Conservation (phyloP, 2,888 invertebrate genomes). For the Tyria jacobaeae region DNA sequence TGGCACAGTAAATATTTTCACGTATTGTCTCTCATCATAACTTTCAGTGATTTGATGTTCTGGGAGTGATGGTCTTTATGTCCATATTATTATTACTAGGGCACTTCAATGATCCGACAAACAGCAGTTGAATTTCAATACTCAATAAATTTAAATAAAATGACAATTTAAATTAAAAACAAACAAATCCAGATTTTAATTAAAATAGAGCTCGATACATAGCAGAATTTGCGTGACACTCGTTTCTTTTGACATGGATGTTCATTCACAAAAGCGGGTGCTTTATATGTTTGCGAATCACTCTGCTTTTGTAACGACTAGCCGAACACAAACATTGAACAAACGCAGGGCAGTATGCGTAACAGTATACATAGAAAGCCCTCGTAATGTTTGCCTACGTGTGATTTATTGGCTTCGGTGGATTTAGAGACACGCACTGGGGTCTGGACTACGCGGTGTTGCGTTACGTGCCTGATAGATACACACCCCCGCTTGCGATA, state of each 20-base stretch:
- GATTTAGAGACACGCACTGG: constrained; percentile 82
- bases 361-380: constrained; percentile 80
- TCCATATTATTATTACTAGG: no score
- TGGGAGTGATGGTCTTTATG: no score
- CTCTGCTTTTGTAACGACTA: constrained; percentile 75
- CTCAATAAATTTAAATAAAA: not conserved
- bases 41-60: no score
- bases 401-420: constrained; percentile 86
- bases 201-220: constrained; percentile 25
- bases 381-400: constrained; percentile 84
- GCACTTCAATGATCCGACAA: no score
- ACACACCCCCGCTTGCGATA: constrained; percentile 58
- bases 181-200: constrained; percentile 32
- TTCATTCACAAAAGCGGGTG: constrained; percentile 43
- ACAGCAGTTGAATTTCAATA: no score
- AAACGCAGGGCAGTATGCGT: constrained; percentile 68
- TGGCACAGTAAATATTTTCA: no score
- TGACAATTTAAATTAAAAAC: constrained; percentile 15
- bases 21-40: no score
- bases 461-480: constrained; percentile 74
- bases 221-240: constrained; percentile 16
- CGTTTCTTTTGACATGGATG: constrained; percentile 44
- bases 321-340: constrained; percentile 66
- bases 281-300: constrained; percentile 70
- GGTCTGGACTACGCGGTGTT: constrained; percentile 68